Base-by-base conservation (phyloP, 2,797 vertebrate genomes). In the Myoxocephalus aenaeus region DNA sequence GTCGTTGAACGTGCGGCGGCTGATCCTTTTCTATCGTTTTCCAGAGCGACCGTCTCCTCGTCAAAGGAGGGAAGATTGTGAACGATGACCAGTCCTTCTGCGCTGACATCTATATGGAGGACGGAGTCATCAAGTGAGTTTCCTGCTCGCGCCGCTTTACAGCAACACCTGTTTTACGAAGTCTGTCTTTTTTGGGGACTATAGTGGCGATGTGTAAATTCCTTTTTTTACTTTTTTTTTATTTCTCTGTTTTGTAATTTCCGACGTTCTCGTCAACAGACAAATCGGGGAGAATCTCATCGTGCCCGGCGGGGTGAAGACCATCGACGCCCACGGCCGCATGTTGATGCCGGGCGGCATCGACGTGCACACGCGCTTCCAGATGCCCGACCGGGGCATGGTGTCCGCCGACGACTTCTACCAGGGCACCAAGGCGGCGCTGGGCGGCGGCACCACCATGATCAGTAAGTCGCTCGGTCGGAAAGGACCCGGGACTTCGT, bases 11-110 rank as follows among this genome's bases (percentile, higher is more conserved):
- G 14, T 65, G 20, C 44, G 56, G 29, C 12, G 4, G 48, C 57
- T 65, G 6, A 84, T 86, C 44, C 2, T 84, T 56, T 72, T 46
- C 64, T 32, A 83, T 72, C 72, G 18, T 48, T 67, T 79, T 86
- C 65, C 95, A 99, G 98, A 99, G 98, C 1, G 98, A 99, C 85
- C 97, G 98, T 79, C 97, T 99, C 74, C 91, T 99, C 91, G 97
- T 99, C 94, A 99, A 99, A 95, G 98, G 98, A 42, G 98, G 96
- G 7, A 99, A 98, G 96, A 99, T 99, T 22, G 98, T 99, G 77
- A 99, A 99, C 1, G 98, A 99, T 95, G 98, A 99, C 96, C 98
- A 99, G 95, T 99, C 98, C 11, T 99, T 99, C 91, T 97, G 96
- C 63, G 98, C 98, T 66, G 98, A 99, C 94, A 96, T 99, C 90